phyloP scores from a whole-genome alignment of 2,113 vertebrate genomes.

The Sialia sialis region DNA sequence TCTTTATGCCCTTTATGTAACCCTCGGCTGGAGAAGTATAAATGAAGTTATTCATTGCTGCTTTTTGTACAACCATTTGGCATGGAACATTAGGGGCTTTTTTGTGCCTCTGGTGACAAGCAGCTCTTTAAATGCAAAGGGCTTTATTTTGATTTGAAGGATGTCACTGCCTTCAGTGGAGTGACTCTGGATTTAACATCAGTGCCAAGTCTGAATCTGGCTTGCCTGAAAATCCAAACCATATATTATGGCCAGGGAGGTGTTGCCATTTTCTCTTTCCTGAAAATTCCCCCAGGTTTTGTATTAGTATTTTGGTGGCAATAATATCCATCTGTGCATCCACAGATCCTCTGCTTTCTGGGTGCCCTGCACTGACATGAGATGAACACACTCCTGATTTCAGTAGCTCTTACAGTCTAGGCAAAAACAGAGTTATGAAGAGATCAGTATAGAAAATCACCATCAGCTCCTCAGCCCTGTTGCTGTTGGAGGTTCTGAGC shows the following conservation, averaged over 20 bases:
- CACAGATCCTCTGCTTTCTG: neutral
- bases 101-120: neutral
- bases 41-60: neutral
- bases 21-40: neutral
- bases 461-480: neutral
- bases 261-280: neutral
- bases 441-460: neutral
- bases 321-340: neutral
- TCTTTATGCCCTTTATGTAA: neutral
- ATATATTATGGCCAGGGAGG: neutral
- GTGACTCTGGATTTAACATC: neutral
- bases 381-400: neutral
- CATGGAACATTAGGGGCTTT: neutral
- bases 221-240: neutral
- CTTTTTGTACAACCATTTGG: neutral
- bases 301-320: neutral
- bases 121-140: neutral
- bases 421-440: neutral
- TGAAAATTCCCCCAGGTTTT: neutral
- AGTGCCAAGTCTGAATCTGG: neutral
- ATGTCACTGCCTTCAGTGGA: neutral
- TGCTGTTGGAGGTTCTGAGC: neutral
- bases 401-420: neutral
- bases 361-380: accelerated
- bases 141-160: neutral